phyloP scores from a whole-genome alignment of 2,797 vertebrate genomes.

The Emydoidea blandingii region DNA sequence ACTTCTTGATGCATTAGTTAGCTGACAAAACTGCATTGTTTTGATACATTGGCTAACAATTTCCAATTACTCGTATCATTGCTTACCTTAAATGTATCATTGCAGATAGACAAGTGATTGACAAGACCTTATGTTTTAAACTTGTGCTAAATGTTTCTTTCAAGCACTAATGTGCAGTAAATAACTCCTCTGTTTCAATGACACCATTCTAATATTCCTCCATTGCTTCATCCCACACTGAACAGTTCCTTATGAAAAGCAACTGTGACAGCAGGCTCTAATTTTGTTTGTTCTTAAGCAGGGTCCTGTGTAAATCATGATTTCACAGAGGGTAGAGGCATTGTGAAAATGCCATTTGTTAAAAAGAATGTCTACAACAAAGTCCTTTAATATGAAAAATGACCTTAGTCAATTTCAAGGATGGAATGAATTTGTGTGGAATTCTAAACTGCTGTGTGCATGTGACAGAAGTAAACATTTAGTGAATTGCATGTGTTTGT shows the following conservation, averaged over 20 bases:
- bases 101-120: neutral
- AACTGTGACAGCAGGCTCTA: neutral
- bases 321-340: neutral
- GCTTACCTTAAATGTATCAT: conserved; percentile 35
- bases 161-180: conserved; percentile 33
- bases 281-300: neutral
- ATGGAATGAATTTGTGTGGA: neutral
- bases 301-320: neutral
- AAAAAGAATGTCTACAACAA: neutral
- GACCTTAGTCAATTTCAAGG: neutral
- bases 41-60: neutral
- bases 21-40: neutral
- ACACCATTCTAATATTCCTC: neutral
- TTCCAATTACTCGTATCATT: neutral
- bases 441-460: neutral
- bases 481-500: neutral
- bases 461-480: neutral
- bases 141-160: conserved; percentile 19
- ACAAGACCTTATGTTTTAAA: neutral
- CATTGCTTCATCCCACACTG: neutral
- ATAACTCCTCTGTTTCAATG: conserved; percentile 66
- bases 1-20: neutral
- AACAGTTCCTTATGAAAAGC: conserved; percentile 2
- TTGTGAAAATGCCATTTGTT: neutral
- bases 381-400: neutral